Percentiles rank a stretch among this genome's conserved stretches.
Evolutionary conservation across 37 sponge, comb jelly and placozoan species (phyloP).

Genomic region (Aplysina aerophoba): DNA sequence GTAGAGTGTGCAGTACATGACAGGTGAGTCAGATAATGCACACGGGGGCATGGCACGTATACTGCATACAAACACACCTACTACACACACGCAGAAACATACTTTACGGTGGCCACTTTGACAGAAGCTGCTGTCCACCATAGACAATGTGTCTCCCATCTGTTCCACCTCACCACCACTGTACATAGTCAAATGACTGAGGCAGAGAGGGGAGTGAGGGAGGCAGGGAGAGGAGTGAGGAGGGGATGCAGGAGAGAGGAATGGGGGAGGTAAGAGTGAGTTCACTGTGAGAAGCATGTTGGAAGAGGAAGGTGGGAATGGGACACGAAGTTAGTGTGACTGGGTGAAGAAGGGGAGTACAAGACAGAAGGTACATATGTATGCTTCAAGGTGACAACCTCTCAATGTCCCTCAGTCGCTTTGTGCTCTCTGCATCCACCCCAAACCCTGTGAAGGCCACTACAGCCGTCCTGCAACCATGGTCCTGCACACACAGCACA

Average conservation of each 20-base stretch:
- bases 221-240: too few relatives aligned
- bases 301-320: too few relatives aligned
- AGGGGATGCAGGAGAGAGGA: too few relatives aligned
- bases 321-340: too few relatives aligned
- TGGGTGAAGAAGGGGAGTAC: neutral
- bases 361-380: neutral
- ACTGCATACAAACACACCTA: conserved; percentile 15
- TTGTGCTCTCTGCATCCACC: neutral
- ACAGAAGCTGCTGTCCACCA: neutral
- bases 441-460: neutral
- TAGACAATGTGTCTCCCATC: too few relatives aligned
- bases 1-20: too few relatives aligned
- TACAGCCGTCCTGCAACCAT: neutral
- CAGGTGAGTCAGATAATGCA: neutral
- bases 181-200: too few relatives aligned
- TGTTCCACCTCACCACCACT: too few relatives aligned
- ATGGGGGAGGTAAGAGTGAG: too few relatives aligned
- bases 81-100: conserved; percentile 19
- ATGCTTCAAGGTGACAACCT: neutral
- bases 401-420: conserved; percentile 1
- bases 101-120: neutral
- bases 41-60: neutral
- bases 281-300: too few relatives aligned
- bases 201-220: too few relatives aligned
- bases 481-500: too few relatives aligned